phyloP scores from a whole-genome alignment of 2,888 invertebrate species.

The Ganaspis brasiliensis region DNA sequence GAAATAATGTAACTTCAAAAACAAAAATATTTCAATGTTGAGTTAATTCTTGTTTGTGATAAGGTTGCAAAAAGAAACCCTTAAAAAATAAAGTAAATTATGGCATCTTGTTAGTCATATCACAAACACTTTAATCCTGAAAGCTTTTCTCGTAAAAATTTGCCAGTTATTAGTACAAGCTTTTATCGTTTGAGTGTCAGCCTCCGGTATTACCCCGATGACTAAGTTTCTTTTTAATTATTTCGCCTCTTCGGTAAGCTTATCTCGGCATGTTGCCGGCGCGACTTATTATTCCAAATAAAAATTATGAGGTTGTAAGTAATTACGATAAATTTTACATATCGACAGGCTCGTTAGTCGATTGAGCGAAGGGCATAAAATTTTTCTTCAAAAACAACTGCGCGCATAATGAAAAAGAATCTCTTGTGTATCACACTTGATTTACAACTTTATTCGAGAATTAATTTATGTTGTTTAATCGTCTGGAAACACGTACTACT shows the following conservation, averaged over 20 bases:
- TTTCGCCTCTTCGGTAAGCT: conserved; percentile 13
- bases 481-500: too few species aligned
- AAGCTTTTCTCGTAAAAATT: conserved; percentile 34
- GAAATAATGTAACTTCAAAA: too few species aligned
- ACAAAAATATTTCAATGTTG: too few species aligned
- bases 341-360: conserved; percentile 24
- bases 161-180: conserved; percentile 13
- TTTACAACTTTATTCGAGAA: not conserved
- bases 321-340: conserved; percentile 35
- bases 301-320: conserved; percentile 33
- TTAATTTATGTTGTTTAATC: too few species aligned
- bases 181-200: conserved; percentile 6
- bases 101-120: not conserved
- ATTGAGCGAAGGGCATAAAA: not conserved
- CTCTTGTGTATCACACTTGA: not conserved
- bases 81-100: not conserved
- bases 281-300: conserved; percentile 31
- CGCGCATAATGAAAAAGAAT: not conserved
- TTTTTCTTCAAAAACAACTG: not conserved
- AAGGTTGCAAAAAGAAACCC: not conserved
- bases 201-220: conserved; percentile 36
- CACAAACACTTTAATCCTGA: conserved; percentile 11
- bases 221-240: conserved; percentile 1
- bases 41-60: too few species aligned
- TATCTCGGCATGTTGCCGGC: conserved; percentile 1